These are phyloP conservation scores for Otis tarda DNA, from an alignment of 2,113 vertebrate genomes.

Conservation along the genomic window DNA sequence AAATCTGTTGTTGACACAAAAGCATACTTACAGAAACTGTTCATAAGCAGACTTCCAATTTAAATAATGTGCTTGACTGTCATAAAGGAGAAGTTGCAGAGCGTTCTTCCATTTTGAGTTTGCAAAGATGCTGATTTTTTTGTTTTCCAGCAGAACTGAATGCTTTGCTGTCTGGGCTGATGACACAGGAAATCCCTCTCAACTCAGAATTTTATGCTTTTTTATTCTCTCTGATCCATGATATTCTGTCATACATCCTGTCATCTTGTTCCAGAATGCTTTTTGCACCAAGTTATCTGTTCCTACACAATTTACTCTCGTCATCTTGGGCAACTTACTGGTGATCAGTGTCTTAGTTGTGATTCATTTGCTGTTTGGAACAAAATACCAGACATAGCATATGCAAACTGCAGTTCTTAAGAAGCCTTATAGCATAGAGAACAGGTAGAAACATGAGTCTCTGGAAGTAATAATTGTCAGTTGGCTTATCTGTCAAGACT, in stretches of 20 bases:
- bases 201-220: not conserved
- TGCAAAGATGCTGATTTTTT: not conserved
- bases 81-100: not conserved
- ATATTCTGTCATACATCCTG: not conserved
- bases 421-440: not conserved
- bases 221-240: not conserved
- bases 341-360: not conserved
- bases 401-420: not conserved
- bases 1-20: not conserved
- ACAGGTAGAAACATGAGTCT: not conserved
- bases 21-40: not conserved
- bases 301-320: not conserved
- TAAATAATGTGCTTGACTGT: not conserved
- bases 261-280: not conserved
- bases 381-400: not conserved
- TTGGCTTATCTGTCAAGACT: not conserved
- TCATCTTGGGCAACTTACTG: not conserved
- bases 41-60: not conserved
- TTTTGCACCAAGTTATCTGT: not conserved
- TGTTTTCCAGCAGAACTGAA: not conserved
- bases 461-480: not conserved
- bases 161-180: not conserved
- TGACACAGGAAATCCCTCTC: not conserved
- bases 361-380: not conserved
- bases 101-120: not conserved